Percentiles rank a stretch among this genome's conserved stretches.
Conservation (phyloP, 1,140 invertebrate genomes). For the Whitmania pigra region DNA sequence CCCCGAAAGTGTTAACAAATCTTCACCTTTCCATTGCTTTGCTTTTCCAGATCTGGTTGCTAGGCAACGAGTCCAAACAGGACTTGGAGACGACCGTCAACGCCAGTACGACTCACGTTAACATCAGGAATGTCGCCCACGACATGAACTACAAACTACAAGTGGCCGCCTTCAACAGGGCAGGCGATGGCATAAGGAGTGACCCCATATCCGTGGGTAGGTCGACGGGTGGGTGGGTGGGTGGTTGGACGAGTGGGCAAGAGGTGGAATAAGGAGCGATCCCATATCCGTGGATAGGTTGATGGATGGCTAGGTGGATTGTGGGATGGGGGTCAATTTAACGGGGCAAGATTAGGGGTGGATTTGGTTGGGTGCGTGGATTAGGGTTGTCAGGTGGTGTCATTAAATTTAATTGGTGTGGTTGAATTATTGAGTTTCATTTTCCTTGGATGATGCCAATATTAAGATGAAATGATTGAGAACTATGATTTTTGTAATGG, state of each 20-base stretch:
- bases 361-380: too few relatives aligned
- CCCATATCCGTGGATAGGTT: constrained; percentile 32
- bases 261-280: constrained; percentile 34
- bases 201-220: constrained; percentile 32
- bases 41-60: constrained; percentile 51
- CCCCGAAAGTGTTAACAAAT: too few relatives aligned
- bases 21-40: background rate
- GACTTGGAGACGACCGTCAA: constrained; percentile 59
- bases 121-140: constrained; percentile 47
- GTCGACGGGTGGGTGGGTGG: constrained; percentile 25
- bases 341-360: too few relatives aligned
- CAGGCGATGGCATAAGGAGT: constrained; percentile 34
- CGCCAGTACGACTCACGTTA: constrained; percentile 50
- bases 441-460: too few relatives aligned
- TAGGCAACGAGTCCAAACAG: constrained; percentile 52
- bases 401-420: too few relatives aligned
- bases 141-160: constrained; percentile 58
- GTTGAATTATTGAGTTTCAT: too few relatives aligned
- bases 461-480: too few relatives aligned
- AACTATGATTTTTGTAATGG: too few relatives aligned
- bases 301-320: background rate
- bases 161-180: constrained; percentile 57
- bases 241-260: constrained; percentile 33
- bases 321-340: background rate
- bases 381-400: too few relatives aligned